Base-by-base conservation (phyloP, 1,140 invertebrate species). In the Drosophila orosa region DNA sequence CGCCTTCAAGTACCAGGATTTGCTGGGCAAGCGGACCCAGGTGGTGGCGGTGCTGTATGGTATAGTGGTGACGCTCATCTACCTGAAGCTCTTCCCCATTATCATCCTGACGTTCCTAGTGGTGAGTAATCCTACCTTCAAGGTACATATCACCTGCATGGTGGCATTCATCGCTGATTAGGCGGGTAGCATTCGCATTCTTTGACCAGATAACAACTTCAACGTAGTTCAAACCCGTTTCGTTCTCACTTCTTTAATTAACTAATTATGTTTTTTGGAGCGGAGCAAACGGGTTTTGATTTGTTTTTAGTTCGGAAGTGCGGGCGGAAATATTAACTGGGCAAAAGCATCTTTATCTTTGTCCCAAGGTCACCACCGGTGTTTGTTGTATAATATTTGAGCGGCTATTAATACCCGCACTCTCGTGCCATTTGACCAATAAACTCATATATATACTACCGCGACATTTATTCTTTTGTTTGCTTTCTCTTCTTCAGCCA, bases 1-100 rank as follows among this genome's bases (percentile, higher is more conserved):
- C 44, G 94, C 95, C 3, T 84, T 95, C 9, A 93, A 94, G 71
- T 95, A 95, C 91, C 92, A 93, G 68, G 91, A 93, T 73, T 76
- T 92, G 54, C 73, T 95, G 19, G 94, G 94, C 71, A 84, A 63
- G 25, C 92, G 84, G 19, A 92, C 92, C 22, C 80, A 94, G 29
- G 44, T 93, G 15, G 74, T 92, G 37, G 82, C 93, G 48, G 39
- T 92, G 19, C 17, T 93, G 13, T 95, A 96, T 80, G 91, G 93
- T 55, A 47, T 80, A 2, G 63, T 94, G 25, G 92, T 92, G 47
- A 72, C 80, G 8, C 92, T 93, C 39, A 93, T 95, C 73, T 79
- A 94, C 47, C 80, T 92, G 25, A 92, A 93, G 75, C 69, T 94
- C 19, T 91, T 95, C 39, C 95, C 95, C 25, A 92, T 94, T 75